Conservation (phyloP, 1,140 invertebrate genomes). For the Prorops nasuta region DNA sequence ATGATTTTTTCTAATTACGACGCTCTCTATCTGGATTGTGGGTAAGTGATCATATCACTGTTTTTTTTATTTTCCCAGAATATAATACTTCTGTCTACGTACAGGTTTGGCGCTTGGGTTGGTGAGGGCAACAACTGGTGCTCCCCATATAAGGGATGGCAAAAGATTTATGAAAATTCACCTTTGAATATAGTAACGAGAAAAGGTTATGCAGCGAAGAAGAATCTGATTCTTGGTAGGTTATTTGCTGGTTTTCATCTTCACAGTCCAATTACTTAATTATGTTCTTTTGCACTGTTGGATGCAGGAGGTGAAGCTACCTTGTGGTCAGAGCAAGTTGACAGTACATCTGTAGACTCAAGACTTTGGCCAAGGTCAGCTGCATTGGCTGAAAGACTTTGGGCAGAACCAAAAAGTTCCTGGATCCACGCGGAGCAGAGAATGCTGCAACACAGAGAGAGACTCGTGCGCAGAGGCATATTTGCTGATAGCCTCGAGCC, state of each 20-base stretch:
- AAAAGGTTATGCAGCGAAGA: constrained; percentile 50
- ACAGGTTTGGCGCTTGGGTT: constrained; percentile 60
- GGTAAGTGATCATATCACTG: constrained; percentile 51
- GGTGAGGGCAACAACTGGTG: constrained; percentile 79
- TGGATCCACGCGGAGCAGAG: constrained; percentile 69
- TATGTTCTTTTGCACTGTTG: too few species aligned
- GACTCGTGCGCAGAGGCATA: constrained; percentile 68
- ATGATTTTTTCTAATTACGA: constrained; percentile 84
- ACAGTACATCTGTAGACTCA: constrained; percentile 64
- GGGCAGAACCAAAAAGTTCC: constrained; percentile 64
- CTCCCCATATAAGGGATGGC: constrained; percentile 85
- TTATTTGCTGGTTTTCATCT: background rate
- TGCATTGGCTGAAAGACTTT: constrained; percentile 77
- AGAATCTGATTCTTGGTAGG: constrained; percentile 59
- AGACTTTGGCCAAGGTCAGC: constrained; percentile 77
- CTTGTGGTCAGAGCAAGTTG: constrained; percentile 79
- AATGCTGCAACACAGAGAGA: constrained; percentile 68
- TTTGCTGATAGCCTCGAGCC: constrained; percentile 71
- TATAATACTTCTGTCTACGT: constrained; percentile 18
- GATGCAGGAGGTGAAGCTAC: constrained; percentile 75
- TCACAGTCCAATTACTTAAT: too few species aligned
- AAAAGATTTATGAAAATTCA: constrained; percentile 78
- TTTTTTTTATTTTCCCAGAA: constrained; percentile 10
- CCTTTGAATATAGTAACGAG: constrained; percentile 57
- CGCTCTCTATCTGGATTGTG: constrained; percentile 81